Base-by-base conservation (phyloP, 2,113 vertebrate genomes). In the Trogon melanurus region DNA sequence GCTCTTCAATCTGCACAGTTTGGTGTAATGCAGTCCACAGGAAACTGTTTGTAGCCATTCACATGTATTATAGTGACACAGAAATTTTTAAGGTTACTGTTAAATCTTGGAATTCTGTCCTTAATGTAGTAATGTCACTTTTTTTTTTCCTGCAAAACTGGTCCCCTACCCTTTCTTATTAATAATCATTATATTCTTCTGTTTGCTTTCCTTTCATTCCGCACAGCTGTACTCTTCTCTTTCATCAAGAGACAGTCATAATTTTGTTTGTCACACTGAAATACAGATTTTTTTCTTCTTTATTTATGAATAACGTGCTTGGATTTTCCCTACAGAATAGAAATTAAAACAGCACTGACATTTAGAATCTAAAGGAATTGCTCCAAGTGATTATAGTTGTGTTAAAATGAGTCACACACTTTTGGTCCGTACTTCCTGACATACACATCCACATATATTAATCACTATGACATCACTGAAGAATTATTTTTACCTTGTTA, bases 351-450 rank as follows among this genome's bases (percentile, higher is more conserved):
- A 94, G 47, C 41, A 25, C 27, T 94, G 91, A 85, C 92, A 95
- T 96, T 95, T 91, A 86, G 45, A 87, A 92, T 76, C 58, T 65
- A 92, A 91, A 91, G 70, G 83, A 95, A 89, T 82, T 84, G 50
- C 53, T 96, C 70, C 57, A 87, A 67, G 48, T 75, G 22, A 86
- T 96, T 91, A 91, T 32, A 92, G 73, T 79, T 0, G 0, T 95
- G 80, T 89, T 96, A 87, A 93, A 91, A 85, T 97, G 95, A 97
- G 86, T 96, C 91, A 96, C 6, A 22, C 36, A 26, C 62, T 96
- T 94, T 93, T 88, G 62, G 83, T 81, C 79, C 76, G 75, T 92
- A 95, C 70, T 93, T 94, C 91, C 93, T 96, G 91, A 82, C 69
- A 72, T 73, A 45, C 50, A 62, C 80, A 93, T 94, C 50, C 79